Evolutionary conservation across 2,113 vertebrate genomes (phyloP).

Genomic region (Cebidichthys violaceus): DNA sequence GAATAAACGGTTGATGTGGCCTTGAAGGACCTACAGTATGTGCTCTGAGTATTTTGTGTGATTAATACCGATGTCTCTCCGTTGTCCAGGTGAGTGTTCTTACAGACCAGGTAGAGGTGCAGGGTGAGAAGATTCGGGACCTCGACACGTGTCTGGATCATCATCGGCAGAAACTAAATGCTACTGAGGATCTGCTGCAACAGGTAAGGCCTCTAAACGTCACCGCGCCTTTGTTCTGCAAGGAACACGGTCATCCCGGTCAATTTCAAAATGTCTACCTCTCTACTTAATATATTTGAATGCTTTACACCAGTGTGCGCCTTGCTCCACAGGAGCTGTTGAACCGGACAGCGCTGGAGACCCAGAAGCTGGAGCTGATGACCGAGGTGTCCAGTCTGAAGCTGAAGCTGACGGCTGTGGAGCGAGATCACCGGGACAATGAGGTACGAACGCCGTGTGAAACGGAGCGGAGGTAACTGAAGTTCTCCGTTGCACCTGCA

Average conservation of each 20-base stretch:
- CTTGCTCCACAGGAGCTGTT: slow-evolving; percentile 88
- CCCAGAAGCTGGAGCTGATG: slow-evolving; percentile 96
- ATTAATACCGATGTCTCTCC: not conserved
- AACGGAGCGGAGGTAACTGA: not conserved
- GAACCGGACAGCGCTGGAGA: slow-evolving; percentile 91
- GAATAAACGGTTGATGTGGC: too few species aligned
- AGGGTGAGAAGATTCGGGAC: slow-evolving; percentile 98
- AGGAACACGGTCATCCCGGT: not conserved
- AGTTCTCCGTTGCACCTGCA: slow-evolving; percentile 45
- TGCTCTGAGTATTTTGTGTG: not conserved
- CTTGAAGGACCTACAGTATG: not conserved
- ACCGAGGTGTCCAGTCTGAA: slow-evolving; percentile 94
- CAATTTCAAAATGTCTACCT: not conserved
- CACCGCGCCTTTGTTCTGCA: not conserved
- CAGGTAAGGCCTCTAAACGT: slow-evolving; percentile 82
- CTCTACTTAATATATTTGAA: too few species aligned
- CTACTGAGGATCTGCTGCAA: slow-evolving; percentile 94
- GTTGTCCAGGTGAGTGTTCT: slow-evolving; percentile 91
- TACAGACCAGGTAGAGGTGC: slow-evolving; percentile 98
- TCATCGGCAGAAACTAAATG: slow-evolving; percentile 92
- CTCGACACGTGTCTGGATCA: slow-evolving; percentile 93
- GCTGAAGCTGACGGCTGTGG: slow-evolving; percentile 89
- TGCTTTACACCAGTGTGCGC: not conserved
- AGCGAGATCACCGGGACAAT: slow-evolving; percentile 89
- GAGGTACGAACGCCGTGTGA: slow-evolving; percentile 81